Evolutionary conservation across 53 echinoderm and acorn worm genomes (phyloP), one percentile per base, ranked within the genome.

Genomic region (Henricia sp.): DNA sequence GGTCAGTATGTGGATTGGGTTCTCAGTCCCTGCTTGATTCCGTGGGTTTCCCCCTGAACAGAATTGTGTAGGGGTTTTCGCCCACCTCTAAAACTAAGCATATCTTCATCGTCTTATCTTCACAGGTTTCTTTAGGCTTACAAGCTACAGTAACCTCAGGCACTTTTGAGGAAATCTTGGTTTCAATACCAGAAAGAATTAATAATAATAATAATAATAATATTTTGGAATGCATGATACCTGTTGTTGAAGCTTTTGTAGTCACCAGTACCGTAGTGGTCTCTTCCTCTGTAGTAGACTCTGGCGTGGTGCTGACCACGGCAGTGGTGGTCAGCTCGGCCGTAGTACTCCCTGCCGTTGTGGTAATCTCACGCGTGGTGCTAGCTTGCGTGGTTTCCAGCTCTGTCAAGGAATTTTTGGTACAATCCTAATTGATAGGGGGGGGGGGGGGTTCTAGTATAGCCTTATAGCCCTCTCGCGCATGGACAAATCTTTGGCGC

Each of bases 291-390:
- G 73, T 54, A 0, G 73, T 52, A 4, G 32, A 9, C 24, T 54
- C 53, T 36, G 52, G 73, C 13, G 73, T 53, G 13, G 73, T 54
- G 37, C 21, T 52, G 52, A 1, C n/a, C 16, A 73, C 73, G 6
- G 35, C 37, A 54, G 33, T 73, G 52, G 73, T 53, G 19, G 73
- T 73, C 9, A 33, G 73, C 11, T 73, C 73, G 4, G 73, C 73
- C 8, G 73, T 73, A 19, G 53, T 73, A 2, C 17, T 14, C 36
- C 0, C 73, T 36, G 73, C 20, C 3, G 73, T 54, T 33, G 73
- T 73, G 23, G 24, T 21, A 10, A 52, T 54, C 53, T 73, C 53
- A 6, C 53, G 34, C 0, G 73, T 36, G 16, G 73, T 73, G 11
- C 23, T 25, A 6, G 73, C 73, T 37, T 4, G 11, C 29, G 73